Evolutionary conservation across 2,888 invertebrate species (phyloP), one percentile per base, ranked within the genome.

Genomic region (Drosophila pseudotakahashii): DNA sequence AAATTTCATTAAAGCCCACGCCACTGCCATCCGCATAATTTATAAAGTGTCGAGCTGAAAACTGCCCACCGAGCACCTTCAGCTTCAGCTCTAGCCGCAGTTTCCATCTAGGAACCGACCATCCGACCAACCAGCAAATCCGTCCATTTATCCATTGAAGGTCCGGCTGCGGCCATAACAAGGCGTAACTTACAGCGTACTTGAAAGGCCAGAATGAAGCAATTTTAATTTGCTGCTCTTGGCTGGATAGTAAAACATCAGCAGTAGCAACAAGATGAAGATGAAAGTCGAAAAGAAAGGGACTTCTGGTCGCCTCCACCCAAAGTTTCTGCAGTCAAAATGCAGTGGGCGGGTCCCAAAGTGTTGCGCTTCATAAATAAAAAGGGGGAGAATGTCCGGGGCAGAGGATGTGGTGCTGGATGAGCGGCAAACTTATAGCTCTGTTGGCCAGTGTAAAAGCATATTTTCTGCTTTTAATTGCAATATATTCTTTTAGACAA

Each of bases 401-500:
- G 41, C 50, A 36, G 44, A 23, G 71, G 61, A 32, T 48, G 16
- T 50, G 50, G 57, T 9, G 41, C 37, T 36, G 60, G 54, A 53
- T 53, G 39, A 45, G 64, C 60, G 50, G 62, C 45, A 64, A 57
- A 68, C 70, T 68, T 79, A 70, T 66, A 53, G 70, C 67, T 62
- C 68, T 68, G 69, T 69, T 77, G 79, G 70, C 67, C 75, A 85
- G 81, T 68, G 75, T 77, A 75, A 81, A 74, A 87, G 86, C 83
- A 84, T 84, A 84, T 84, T 84, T 84, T 88, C 86, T 84, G 84
- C 71, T 88, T 84, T 84, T 84, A 84, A 84, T 84, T 84, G 84
- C 84, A 86, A 84, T 84, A 88, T 84, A 84, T 84, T 84, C 84
- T 84, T 83, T 83, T 86, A 86, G 87, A 86, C 88, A 86, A 88